phyloP scores from a whole-genome alignment of 2,888 invertebrate genomes.

The Philaethria dido region DNA sequence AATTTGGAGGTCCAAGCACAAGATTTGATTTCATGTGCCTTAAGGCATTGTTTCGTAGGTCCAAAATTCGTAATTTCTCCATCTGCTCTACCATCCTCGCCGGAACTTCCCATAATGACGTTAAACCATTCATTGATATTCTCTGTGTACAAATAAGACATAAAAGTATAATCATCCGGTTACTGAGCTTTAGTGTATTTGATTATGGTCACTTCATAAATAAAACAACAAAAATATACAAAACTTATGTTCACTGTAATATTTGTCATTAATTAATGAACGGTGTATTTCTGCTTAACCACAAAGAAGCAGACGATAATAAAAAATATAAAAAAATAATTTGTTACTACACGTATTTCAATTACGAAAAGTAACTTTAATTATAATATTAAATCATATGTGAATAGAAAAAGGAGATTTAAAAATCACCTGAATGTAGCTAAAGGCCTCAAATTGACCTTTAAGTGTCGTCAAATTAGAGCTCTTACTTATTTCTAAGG shows the following conservation, averaged over 20 bases:
- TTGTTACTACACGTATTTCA: too few species aligned
- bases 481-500: conserved; percentile 66
- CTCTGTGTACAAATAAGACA: conserved; percentile 58
- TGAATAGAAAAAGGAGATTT: not conserved
- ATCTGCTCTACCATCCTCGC: conserved; percentile 69
- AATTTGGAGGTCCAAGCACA: conserved; percentile 62
- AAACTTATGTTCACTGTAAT: too few species aligned
- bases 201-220: not conserved
- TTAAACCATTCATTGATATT: conserved; percentile 63
- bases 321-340: too few species aligned
- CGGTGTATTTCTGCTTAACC: too few species aligned
- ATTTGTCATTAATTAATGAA: too few species aligned
- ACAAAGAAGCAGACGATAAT: too few species aligned
- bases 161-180: not conserved
- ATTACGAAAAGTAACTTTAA: too few species aligned
- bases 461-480: conserved; percentile 61
- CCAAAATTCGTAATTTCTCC: conserved; percentile 73
- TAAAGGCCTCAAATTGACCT: conserved; percentile 62
- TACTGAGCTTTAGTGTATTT: not conserved
- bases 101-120: conserved; percentile 70
- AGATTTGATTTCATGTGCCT: conserved; percentile 69
- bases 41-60: conserved; percentile 81
- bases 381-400: too few species aligned
- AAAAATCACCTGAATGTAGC: conserved; percentile 66
- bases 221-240: too few species aligned